Evolutionary conservation across 2,888 invertebrate genomes (phyloP), one percentile per base, ranked within the genome.

Genomic region (Rhogogaster chlorosoma): DNA sequence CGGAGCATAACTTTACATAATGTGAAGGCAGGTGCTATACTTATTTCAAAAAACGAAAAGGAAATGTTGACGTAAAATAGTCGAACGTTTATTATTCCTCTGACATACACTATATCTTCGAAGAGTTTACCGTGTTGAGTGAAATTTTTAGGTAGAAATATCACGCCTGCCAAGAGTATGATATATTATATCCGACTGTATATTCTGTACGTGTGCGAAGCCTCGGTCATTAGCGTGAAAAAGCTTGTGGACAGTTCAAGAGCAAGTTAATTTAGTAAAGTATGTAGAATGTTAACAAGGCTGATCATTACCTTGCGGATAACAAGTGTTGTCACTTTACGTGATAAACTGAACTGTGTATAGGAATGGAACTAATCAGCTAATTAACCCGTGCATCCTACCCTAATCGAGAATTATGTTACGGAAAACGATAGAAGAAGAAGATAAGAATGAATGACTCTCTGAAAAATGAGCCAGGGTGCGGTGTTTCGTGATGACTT

Each of bases 211-310:
- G 32, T 67, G 4, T 70, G 36, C 71, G 22, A 22, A 42, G 42
- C 42, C 42, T 15, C 12, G 53, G 77, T 49, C 77, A 77, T 77
- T 77, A 77, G 77, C 77, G 32, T 32, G 77, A 29, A 49, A 53
- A 49, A 32, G 29, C 32, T 77, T 53, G 26, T 77, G 77, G 53
- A 49, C 77, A 77, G 32, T 77, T 77, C 77, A 77, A 77, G 77
- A 77, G 45, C 53, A 49, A 77, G 77, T 49, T 77, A 77, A 77
- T 77, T 77, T 77, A 12, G 77, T 49, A 53, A 53, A 77, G 77
- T 73, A 18, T 22, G 9, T 26, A 73, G 71, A 73, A 73, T 38
- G 38, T 38, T 73, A 73, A 73, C 22, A 73, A 73, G 73, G 42
- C 38, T 45, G 42, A 42, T 73, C 26, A 42, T 73, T 42, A 5